A percentile compares a stretch with the other conserved stretches of the same genome.
These are phyloP conservation scores for Tokudaia muenninki DNA, from an alignment of 2,797 vertebrate species.

Conservation along the genomic window DNA sequence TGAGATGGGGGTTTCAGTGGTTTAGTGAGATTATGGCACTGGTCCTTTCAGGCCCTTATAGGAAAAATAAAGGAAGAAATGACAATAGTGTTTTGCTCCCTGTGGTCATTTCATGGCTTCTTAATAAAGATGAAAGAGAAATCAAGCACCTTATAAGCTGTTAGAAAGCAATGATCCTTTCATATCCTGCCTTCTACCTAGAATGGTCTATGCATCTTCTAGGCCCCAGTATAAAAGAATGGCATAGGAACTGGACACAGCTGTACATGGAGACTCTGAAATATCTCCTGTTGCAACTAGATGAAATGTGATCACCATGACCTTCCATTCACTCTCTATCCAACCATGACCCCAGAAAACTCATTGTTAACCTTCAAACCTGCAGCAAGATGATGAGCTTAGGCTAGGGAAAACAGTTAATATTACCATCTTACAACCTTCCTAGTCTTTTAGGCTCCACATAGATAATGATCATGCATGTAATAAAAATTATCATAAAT, in stretches of 20 bases:
- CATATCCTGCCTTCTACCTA: neutral
- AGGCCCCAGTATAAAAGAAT: neutral
- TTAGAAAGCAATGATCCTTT: neutral
- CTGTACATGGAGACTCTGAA: neutral
- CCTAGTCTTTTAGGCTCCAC: neutral
- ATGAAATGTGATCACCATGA: neutral
- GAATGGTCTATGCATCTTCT: neutral
- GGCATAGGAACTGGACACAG: neutral
- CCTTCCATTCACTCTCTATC: neutral
- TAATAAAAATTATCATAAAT: neutral
- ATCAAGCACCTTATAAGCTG: neutral
- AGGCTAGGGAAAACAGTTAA: neutral
- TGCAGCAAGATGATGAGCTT: neutral
- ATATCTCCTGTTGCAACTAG: neutral
- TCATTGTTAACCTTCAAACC: neutral
- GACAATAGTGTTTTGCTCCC: neutral
- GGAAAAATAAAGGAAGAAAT: neutral
- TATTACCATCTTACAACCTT: neutral
- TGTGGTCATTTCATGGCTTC: neutral
- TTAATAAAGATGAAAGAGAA: conserved; percentile 27
- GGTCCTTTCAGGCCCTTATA: neutral
- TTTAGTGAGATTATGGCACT: neutral
- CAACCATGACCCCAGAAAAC: neutral
- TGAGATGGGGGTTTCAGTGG: neutral
- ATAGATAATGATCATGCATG: neutral